phyloP scores from a whole-genome alignment of 2,113 vertebrate species.

The Aleadryas rufinucha region DNA sequence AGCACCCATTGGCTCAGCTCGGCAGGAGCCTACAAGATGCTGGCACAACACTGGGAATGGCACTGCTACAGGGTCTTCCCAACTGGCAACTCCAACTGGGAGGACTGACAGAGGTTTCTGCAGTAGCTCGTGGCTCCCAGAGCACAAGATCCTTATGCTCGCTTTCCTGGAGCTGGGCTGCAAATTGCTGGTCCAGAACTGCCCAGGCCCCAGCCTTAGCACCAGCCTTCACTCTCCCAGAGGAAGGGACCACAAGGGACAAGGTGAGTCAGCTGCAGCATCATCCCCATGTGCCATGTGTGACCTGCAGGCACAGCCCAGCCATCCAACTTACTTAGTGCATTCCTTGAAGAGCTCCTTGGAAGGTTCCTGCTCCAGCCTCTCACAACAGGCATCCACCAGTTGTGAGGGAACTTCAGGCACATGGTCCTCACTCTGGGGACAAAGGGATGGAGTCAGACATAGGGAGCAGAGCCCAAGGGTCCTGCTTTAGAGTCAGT shows the following conservation, averaged over 20 bases:
- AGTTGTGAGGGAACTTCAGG: slow-evolving; percentile 85
- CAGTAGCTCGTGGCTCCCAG: neutral
- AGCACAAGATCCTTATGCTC: neutral
- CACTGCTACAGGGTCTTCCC: neutral
- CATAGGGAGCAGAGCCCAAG: neutral
- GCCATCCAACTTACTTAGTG: slow-evolving; percentile 82
- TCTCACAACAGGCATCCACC: slow-evolving; percentile 80
- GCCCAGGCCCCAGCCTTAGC: neutral
- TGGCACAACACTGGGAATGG: neutral
- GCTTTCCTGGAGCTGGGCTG: neutral
- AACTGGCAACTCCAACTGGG: neutral
- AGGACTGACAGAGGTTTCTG: neutral
- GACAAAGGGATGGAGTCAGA: slow-evolving; percentile 28
- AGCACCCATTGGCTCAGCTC: neutral
- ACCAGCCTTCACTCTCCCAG: neutral
- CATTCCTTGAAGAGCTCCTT: slow-evolving; percentile 96
- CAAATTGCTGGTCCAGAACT: neutral
- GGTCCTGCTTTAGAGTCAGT: neutral
- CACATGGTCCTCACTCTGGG: slow-evolving; percentile 86
- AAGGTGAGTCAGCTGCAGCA: neutral
- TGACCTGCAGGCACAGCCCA: neutral
- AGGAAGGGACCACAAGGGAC: neutral
- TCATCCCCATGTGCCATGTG: accelerated
- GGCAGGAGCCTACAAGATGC: neutral
- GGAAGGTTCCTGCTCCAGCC: slow-evolving; percentile 85